These are phyloP conservation scores for Eupeodes luniger DNA, from an alignment of 2,888 invertebrate species.

Conservation along the genomic window DNA sequence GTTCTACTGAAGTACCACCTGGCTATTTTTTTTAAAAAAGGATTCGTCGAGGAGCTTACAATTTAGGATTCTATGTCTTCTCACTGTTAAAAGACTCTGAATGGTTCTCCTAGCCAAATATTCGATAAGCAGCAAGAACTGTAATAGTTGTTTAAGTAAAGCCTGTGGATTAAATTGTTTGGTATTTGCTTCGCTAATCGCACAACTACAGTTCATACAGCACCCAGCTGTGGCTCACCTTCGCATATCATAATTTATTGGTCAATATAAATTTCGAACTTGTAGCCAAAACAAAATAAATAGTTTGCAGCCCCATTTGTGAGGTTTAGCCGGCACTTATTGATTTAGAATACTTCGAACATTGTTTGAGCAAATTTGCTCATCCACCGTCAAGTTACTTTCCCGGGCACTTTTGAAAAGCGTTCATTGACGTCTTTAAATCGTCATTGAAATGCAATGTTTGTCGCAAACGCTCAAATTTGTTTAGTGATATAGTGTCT, in stretches of 20 bases:
- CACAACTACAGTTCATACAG: neutral
- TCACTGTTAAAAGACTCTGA: no score
- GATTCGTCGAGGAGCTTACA: no score
- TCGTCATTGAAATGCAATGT: no score
- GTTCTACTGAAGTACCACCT: no score
- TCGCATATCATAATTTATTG: slow-evolving; percentile 31
- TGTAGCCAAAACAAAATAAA: slow-evolving; percentile 22
- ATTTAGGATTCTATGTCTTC: no score
- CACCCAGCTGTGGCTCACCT: slow-evolving; percentile 8
- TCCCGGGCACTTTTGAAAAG: neutral
- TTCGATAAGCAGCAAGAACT: no score
- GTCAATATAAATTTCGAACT: neutral
- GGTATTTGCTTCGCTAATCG: neutral
- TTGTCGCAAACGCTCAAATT: no score
- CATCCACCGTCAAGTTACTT: slow-evolving; percentile 18
- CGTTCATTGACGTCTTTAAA: neutral
- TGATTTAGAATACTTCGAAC: neutral
- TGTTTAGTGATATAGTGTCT: no score
- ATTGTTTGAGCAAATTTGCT: slow-evolving; percentile 34
- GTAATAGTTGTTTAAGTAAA: no score
- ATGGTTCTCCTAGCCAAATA: no score
- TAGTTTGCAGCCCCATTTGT: slow-evolving; percentile 32
- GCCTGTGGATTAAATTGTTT: no score
- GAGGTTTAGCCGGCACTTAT: slow-evolving; percentile 2
- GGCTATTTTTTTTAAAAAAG: no score